Conservation (phyloP, 2,888 invertebrate genomes). For the Stenotaenia linearis region DNA sequence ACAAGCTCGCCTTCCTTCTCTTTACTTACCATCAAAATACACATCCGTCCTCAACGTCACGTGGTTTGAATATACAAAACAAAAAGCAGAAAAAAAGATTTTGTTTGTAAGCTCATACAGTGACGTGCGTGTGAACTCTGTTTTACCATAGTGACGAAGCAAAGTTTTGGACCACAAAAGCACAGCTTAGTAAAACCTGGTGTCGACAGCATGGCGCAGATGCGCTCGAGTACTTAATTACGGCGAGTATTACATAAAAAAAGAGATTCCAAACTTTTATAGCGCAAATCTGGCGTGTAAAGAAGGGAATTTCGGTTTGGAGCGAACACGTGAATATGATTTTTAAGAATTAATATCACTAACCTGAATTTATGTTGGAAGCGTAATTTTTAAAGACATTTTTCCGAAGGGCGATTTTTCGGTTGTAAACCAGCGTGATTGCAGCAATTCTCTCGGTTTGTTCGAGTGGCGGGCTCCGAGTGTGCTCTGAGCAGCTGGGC, state of each 20-base stretch:
- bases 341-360: neutral
- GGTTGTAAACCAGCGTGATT: constrained; percentile 21
- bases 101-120: neutral
- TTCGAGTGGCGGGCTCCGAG: constrained; percentile 19
- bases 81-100: neutral
- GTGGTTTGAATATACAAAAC: neutral
- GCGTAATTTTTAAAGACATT: neutral
- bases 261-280: neutral
- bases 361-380: neutral
- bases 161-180: neutral
- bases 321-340: neutral
- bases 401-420: neutral
- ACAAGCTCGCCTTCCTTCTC: neutral
- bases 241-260: neutral
- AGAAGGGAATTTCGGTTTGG: neutral
- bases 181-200: neutral
- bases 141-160: neutral
- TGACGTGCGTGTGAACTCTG: neutral
- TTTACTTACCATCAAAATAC: neutral
- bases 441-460: constrained; percentile 31
- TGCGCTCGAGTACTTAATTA: neutral
- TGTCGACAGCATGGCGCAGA: neutral
- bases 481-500: constrained; percentile 8
- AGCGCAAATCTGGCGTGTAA: neutral
- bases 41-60: neutral